Conservation (phyloP, 2,888 invertebrate species). For the Colletes collaris region DNA sequence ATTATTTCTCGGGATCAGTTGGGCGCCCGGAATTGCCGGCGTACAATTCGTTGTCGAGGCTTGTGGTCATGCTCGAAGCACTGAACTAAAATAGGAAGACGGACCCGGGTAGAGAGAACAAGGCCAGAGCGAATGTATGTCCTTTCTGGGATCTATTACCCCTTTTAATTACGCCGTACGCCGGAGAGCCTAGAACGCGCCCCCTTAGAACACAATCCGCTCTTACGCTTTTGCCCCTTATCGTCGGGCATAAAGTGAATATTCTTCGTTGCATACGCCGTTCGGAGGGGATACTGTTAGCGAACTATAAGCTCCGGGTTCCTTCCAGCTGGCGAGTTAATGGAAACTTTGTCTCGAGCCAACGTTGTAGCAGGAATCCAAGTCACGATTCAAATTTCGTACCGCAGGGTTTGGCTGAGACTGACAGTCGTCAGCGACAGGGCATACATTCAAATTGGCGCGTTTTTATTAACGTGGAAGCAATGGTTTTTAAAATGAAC, state of each 20-base stretch:
- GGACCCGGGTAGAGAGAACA: neutral
- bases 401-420: slow-evolving; percentile 7
- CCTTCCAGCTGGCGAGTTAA: slow-evolving; percentile 28
- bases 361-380: slow-evolving; percentile 35
- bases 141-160: slow-evolving; percentile 38
- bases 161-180: slow-evolving; percentile 32
- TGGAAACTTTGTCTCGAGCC: slow-evolving; percentile 48
- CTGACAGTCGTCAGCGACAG: neutral
- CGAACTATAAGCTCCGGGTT: neutral
- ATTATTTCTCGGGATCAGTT: slow-evolving; percentile 61
- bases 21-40: slow-evolving; percentile 38
- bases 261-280: slow-evolving; percentile 39
- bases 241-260: slow-evolving; percentile 42
- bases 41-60: slow-evolving; percentile 35
- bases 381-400: slow-evolving; percentile 55
- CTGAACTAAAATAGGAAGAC: slow-evolving; percentile 22
- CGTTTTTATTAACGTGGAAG: no score
- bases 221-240: slow-evolving; percentile 36
- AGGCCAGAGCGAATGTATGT: neutral
- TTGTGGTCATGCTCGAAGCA: slow-evolving; percentile 33
- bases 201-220: neutral
- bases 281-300: slow-evolving; percentile 16
- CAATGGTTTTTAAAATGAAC: no score
- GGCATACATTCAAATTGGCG: no score
- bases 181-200: neutral